Base-by-base conservation (phyloP, 2,888 invertebrate genomes). In the Pyralis farinalis region DNA sequence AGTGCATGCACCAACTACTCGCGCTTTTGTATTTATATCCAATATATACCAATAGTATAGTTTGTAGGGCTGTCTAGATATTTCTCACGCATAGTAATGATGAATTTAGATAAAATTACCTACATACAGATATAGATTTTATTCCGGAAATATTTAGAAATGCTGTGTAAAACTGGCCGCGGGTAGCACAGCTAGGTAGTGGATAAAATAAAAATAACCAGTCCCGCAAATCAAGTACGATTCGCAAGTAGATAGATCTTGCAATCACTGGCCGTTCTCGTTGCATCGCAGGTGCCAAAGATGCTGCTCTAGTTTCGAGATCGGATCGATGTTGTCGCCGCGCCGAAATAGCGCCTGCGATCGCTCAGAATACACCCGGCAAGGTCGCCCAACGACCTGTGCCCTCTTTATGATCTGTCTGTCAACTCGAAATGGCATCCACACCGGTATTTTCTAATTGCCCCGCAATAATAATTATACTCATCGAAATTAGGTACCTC, bases 271-370 rank as follows among this genome's bases (percentile, higher is more conserved):
- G 64, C 59, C 52, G 59, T 53, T 51, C 48, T 52, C 51, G 64
- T 63, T 77, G 76, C 76, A 77, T 63, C 60, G 63, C 69, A 74
- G 74, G 75, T 83, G 83, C 80, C 82, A 83, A 83, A 68, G 74
- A 71, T 71, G 71, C 63, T 75, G 79, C 75, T 79, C 74, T 68
- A 82, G 71, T 79, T 79, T 65, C 61, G 57, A 27, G 39, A 61
- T 63, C 58, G 70, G 70, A 77, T 79, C 75, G 77, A 81, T 80
- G 77, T 75, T 42, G 46, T 35, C 37, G 37, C 72, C 58, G 61
- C 47, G 71, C 72, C 71, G 71, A 83, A 85, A 83, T 83, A 84
- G 76, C 61, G 58, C 58, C 61, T 68, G 70, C 65, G 58, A 57
- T 49, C 69, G 75, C 73, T 74, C 69, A 64, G 71, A 81, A 78